A percentile compares a stretch with the other conserved stretches of the same genome.
Evolutionary conservation across 2,888 invertebrate genomes (phyloP).

Genomic region (Coenonympha glycerion): DNA sequence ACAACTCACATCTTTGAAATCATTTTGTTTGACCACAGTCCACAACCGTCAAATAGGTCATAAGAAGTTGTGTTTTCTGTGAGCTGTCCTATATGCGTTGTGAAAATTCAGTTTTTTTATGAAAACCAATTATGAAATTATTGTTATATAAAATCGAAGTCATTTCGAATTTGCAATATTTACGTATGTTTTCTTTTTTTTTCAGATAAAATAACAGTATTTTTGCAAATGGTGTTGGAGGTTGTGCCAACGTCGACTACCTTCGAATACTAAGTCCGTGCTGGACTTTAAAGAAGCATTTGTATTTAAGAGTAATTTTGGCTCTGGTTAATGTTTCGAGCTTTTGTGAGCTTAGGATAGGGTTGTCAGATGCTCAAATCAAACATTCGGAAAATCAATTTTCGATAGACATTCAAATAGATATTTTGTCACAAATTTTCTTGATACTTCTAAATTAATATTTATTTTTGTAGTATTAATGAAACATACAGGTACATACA

Average conservation of each 20-base stretch:
- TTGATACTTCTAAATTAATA: too few species aligned
- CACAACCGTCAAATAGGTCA: too few species aligned
- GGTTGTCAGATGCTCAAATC: not conserved
- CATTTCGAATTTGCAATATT: too few species aligned
- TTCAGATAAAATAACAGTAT: constrained; percentile 91
- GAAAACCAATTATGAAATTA: too few species aligned
- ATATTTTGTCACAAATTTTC: not conserved
- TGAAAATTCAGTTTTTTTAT: too few species aligned
- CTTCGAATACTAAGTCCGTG: constrained; percentile 76
- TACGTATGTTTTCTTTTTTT: constrained; percentile 25
- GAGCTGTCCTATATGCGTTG: too few species aligned
- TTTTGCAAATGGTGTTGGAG: constrained; percentile 91
- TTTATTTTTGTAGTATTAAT: too few species aligned
- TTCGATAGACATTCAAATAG: not conserved
- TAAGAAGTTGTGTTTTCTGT: too few species aligned
- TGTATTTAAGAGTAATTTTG: constrained; percentile 23
- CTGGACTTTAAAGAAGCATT: constrained; percentile 65
- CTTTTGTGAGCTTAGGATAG: constrained; percentile 10
- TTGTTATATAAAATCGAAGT: too few species aligned
- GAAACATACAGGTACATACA: too few species aligned
- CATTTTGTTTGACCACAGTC: too few species aligned
- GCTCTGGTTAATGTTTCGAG: constrained; percentile 16
- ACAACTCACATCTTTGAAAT: too few species aligned
- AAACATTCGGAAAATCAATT: not conserved
- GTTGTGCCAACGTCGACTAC: constrained; percentile 91